Conservation (phyloP, 2,113 vertebrate species). For the Hylia prasina region DNA sequence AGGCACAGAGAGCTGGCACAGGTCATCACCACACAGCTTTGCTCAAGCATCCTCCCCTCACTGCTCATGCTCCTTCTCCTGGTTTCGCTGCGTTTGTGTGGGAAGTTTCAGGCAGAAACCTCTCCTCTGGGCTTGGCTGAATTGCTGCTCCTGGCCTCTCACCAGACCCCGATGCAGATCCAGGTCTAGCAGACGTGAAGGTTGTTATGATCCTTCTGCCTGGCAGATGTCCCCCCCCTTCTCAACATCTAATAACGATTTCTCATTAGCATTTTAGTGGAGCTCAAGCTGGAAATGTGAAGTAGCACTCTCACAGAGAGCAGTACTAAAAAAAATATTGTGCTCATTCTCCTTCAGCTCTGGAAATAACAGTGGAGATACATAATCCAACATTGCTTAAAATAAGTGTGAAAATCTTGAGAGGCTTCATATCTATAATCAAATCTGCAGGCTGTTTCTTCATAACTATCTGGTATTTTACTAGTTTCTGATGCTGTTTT, state of each 20-base stretch:
- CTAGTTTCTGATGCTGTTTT: background rate
- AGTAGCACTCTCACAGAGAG: background rate
- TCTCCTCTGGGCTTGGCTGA: background rate
- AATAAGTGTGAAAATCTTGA: background rate
- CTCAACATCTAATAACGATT: background rate
- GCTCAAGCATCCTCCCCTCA: fast-evolving
- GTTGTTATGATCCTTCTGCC: background rate
- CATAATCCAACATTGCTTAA: background rate
- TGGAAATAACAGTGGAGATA: background rate
- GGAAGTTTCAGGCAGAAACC: background rate
- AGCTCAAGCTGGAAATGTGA: background rate
- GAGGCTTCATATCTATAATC: slow-evolving; percentile 25
- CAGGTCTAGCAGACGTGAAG: background rate
- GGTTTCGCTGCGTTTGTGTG: background rate
- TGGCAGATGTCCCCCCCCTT: background rate
- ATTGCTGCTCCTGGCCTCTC: background rate
- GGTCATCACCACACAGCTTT: fast-evolving
- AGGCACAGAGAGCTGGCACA: background rate
- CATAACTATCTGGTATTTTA: background rate
- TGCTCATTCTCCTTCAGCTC: background rate
- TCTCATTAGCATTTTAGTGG: background rate
- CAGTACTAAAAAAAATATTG: background rate
- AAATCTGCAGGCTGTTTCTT: background rate
- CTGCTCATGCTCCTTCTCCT: fast-evolving
- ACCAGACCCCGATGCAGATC: background rate